phyloP scores from a whole-genome alignment of 2,888 invertebrate species.

The Corythucha ciliata region DNA sequence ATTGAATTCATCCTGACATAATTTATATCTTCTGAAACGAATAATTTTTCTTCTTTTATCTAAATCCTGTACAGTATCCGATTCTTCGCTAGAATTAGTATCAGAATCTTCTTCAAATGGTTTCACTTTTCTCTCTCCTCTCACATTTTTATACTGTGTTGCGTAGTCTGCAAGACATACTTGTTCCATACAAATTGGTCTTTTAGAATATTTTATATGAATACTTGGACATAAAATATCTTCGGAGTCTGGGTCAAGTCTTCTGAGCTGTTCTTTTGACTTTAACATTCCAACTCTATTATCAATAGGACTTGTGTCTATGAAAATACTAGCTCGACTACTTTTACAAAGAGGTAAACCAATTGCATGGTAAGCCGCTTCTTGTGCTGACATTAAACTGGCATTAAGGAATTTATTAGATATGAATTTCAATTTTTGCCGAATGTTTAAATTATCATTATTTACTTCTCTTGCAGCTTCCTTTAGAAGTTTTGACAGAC shows the following conservation, averaged over 20 bases:
- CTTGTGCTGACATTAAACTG: slow-evolving; percentile 35
- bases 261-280: slow-evolving; percentile 14
- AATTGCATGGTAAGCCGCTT: slow-evolving; percentile 33
- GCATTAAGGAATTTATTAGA: slow-evolving; percentile 32
- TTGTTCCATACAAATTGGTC: slow-evolving; percentile 33
- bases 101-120: no score
- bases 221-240: slow-evolving; percentile 24
- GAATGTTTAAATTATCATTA: slow-evolving; percentile 33
- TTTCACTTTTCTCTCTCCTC: no score
- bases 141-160: no score
- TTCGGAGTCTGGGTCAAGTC: background rate
- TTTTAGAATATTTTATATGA: slow-evolving; percentile 34
- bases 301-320: slow-evolving; percentile 31
- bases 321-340: slow-evolving; percentile 22
- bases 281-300: slow-evolving; percentile 36
- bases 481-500: slow-evolving; percentile 20
- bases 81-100: no score
- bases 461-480: slow-evolving; percentile 30
- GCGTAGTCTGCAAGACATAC: slow-evolving; percentile 20
- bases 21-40: slow-evolving; percentile 18
- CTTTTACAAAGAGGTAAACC: slow-evolving; percentile 21
- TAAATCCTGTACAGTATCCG: no score
- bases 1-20: slow-evolving; percentile 15
- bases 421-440: slow-evolving; percentile 30
- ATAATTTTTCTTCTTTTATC: slow-evolving; percentile 15